Conservation (phyloP, 1,140 invertebrate genomes). For the Uloborus diversus region DNA sequence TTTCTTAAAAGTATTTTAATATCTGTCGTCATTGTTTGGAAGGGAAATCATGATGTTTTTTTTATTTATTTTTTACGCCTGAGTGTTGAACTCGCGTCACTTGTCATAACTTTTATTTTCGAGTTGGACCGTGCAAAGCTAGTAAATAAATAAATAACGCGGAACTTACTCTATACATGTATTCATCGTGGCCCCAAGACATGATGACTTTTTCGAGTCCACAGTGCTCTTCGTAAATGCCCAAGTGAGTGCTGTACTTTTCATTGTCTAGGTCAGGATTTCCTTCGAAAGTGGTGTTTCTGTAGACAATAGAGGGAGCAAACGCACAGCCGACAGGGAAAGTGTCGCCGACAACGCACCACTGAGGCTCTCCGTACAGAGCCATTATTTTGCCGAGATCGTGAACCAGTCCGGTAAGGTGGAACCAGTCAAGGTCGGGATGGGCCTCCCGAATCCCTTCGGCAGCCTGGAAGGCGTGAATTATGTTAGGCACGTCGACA, state of each 20-base stretch:
- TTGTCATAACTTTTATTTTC: no score
- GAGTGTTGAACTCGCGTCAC: no score
- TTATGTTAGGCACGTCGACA: constrained; percentile 87
- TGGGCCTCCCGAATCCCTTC: constrained; percentile 86
- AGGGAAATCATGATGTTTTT: no score
- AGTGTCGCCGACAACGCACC: constrained; percentile 95
- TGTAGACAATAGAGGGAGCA: constrained; percentile 86
- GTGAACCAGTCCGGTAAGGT: constrained; percentile 92
- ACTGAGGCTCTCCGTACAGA: constrained; percentile 92
- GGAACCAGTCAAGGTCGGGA: constrained; percentile 92
- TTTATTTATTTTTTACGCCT: no score
- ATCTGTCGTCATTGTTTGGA: no score
- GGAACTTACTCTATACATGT: constrained; percentile 82
- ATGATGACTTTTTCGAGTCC: constrained; percentile 88
- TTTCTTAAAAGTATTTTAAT: no score
- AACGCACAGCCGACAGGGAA: constrained; percentile 93
- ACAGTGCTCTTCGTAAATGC: constrained; percentile 89
- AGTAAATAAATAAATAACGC: no score
- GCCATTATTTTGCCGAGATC: constrained; percentile 92
- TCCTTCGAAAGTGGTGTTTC: constrained; percentile 76
- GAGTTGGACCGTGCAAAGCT: no score
- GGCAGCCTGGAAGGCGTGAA: constrained; percentile 97
- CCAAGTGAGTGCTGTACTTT: constrained; percentile 79
- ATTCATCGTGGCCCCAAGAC: constrained; percentile 99
- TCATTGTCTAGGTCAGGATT: constrained; percentile 78